These are phyloP conservation scores for Cynopterus sphinx DNA, from an alignment of 2,797 vertebrate genomes.

Conservation along the genomic window DNA sequence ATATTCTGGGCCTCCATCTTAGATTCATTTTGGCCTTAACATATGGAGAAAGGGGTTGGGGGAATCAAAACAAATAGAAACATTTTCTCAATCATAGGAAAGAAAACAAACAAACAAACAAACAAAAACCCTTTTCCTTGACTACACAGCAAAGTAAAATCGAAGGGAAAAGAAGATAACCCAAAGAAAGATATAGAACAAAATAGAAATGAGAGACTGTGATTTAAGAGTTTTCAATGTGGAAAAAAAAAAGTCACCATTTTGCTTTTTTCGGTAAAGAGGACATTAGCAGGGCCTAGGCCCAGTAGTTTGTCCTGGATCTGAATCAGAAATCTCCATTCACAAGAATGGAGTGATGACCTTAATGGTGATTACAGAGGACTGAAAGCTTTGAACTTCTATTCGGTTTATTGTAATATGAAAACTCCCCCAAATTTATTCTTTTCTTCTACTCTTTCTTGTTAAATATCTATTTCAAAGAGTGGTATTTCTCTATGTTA, in stretches of 20 bases:
- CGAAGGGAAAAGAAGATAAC: background rate
- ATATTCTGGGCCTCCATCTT: background rate
- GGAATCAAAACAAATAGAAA: background rate
- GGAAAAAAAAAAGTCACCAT: background rate
- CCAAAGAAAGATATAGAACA: background rate
- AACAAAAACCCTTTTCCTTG: background rate
- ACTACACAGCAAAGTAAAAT: background rate
- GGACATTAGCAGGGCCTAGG: background rate
- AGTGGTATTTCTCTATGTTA: background rate
- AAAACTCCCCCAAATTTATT: background rate
- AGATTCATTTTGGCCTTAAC: background rate
- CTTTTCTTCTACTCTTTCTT: background rate
- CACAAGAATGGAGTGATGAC: background rate
- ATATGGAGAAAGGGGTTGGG: background rate
- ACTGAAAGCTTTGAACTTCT: background rate
- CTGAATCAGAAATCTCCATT: background rate
- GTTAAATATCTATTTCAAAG: background rate
- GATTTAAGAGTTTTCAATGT: background rate
- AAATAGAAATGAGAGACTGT: background rate
- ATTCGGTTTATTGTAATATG: background rate
- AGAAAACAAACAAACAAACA: background rate
- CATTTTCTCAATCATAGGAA: background rate
- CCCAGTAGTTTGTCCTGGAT: background rate
- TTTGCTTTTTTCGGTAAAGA: background rate
- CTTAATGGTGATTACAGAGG: background rate